A percentile compares a stretch with the other conserved stretches of the same genome.
Evolutionary conservation across 2,113 vertebrate species (phyloP).

Genomic region (Rousettus leschenaultii): DNA sequence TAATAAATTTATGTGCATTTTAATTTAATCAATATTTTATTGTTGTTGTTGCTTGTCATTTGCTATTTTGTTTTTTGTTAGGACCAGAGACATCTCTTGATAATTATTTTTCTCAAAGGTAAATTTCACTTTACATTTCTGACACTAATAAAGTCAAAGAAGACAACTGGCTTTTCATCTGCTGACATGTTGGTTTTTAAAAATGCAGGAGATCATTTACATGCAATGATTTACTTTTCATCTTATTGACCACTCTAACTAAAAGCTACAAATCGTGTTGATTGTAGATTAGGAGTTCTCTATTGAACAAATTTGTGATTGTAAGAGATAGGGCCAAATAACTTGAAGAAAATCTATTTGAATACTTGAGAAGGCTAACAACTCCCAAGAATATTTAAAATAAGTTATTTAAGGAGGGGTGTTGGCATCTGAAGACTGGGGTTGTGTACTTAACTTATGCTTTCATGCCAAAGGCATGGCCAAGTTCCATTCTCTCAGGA

Average conservation of each 20-base stretch:
- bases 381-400: background rate
- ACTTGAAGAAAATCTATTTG: background rate
- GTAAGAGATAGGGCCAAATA: background rate
- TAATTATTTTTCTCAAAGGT: background rate
- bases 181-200: background rate
- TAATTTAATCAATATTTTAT: background rate
- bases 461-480: background rate
- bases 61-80: slow-evolving; percentile 3
- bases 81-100: background rate
- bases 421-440: background rate
- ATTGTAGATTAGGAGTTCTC: background rate
- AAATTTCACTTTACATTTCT: slow-evolving; percentile 12
- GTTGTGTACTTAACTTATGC: background rate
- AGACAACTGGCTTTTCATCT: background rate
- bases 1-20: slow-evolving; percentile 3
- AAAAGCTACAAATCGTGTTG: background rate
- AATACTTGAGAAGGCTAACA: background rate
- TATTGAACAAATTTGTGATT: background rate
- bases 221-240: background rate
- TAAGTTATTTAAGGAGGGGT: background rate
- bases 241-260: background rate
- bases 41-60: background rate
- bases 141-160: background rate
- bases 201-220: background rate
- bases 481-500: background rate